Conservation (phyloP, 2,888 invertebrate species). For the Cinara cedri region DNA sequence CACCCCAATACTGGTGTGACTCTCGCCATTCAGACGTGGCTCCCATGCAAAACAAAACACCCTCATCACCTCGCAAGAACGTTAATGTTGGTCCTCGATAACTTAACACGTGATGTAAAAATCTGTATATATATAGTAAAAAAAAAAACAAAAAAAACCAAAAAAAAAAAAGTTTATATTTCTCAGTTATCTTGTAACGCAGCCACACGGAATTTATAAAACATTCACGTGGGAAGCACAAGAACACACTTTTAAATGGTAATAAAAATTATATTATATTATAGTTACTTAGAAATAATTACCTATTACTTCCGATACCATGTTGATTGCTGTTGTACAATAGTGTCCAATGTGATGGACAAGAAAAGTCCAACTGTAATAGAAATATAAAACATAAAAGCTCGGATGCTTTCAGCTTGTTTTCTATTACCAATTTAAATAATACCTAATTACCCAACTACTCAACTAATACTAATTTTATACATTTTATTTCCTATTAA, state of each 20-base stretch:
- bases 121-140: constrained; percentile 63
- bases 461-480: background rate
- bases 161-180: constrained; percentile 22
- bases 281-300: constrained; percentile 42
- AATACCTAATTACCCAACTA: background rate
- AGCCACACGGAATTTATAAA: background rate
- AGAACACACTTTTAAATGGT: background rate
- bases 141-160: background rate
- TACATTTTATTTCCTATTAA: background rate
- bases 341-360: constrained; percentile 79
- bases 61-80: constrained; percentile 67
- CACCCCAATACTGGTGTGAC: constrained; percentile 83
- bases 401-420: constrained; percentile 55
- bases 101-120: constrained; percentile 83
- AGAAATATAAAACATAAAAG: constrained; percentile 57
- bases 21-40: constrained; percentile 84
- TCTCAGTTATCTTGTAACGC: background rate
- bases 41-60: constrained; percentile 77
- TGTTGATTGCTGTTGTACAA: constrained; percentile 84
- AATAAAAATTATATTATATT: constrained; percentile 34
- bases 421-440: constrained; percentile 52
- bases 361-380: constrained; percentile 63
- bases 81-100: constrained; percentile 71
- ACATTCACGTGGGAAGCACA: background rate
- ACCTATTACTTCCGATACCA: constrained; percentile 84